These are phyloP conservation scores for Babyrousa celebensis DNA, from an alignment of 2,797 vertebrate genomes.

Conservation along the genomic window DNA sequence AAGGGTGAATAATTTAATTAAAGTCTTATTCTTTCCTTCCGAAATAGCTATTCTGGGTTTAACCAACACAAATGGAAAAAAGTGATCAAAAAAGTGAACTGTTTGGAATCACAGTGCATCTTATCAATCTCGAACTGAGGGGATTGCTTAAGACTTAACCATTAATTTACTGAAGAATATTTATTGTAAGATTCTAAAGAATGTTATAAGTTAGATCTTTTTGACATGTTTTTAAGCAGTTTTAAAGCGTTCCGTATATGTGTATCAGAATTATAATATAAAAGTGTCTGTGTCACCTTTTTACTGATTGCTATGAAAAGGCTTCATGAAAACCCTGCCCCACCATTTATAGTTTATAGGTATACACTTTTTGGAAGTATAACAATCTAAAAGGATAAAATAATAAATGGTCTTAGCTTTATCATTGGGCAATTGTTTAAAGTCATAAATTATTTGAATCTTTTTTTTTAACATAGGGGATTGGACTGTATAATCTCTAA, in stretches of 20 bases:
- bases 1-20: slow-evolving; percentile 51
- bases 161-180: not conserved
- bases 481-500: not conserved
- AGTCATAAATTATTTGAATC: not conserved
- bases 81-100: not conserved
- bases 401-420: not conserved
- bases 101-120: not conserved
- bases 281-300: not conserved
- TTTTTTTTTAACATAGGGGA: not conserved
- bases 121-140: not conserved
- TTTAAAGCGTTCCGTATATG: not conserved
- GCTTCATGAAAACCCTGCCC: not conserved
- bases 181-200: not conserved
- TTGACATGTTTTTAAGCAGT: not conserved
- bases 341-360: not conserved
- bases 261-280: not conserved
- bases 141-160: not conserved
- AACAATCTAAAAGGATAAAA: not conserved
- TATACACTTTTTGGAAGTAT: not conserved
- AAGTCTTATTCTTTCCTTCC: not conserved
- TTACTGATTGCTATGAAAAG: not conserved
- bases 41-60: not conserved
- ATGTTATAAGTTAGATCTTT: not conserved
- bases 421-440: not conserved
- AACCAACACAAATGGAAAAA: not conserved